Base-by-base conservation (phyloP, 2,113 vertebrate species). In the Mesitornis unicolor region DNA sequence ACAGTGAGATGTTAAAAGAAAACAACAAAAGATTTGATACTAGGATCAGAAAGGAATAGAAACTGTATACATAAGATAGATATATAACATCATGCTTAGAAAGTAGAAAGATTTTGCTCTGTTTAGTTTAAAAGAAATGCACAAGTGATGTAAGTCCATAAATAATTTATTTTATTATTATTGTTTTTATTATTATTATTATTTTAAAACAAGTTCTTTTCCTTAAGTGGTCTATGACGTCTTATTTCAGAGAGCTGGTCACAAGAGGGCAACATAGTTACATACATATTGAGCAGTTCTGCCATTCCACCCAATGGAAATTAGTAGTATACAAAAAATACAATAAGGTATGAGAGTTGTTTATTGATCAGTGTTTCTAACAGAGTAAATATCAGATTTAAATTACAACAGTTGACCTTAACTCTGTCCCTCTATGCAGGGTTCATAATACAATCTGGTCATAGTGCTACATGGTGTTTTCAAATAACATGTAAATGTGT, bases 241-340 rank as follows among this genome's bases (percentile, higher is more conserved):
- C 90, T 85, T 75, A 24, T 94, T 96, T 95, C 51, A 61, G 59
- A 83, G 31, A 90, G 89, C 70, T 83, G 67, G 82, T 91, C 95
- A 97, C 95, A 96, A 96, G 94, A 94, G 96, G 91, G 94, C 95
- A 96, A 96, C 91, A 54, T 93, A 94, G 94, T 70, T 79, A 95
- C 89, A 88, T 51, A 43, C 38, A 70, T 85, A 93, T 73, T 29
- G 78, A 95, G n/a, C 24, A 80, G 29, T 50, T 77, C 36, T 95
- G 95, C 65, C 84, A 42, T 64, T 65, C 22, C 35, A 83, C 31
- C 91, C 54, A 88, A 15, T 25, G 42, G 56, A 94, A 93, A 79
- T 77, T n/a, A 87, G 4, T 31, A 45, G 31, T 16, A 43, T 38
- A 29, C 17, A 28, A 73, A 70, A 93, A 64, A 29, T 35, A 17